A percentile compares a stretch with the other conserved stretches of the same genome.
phyloP scores from a whole-genome alignment of 2,888 invertebrate species.

The Leptura quadrifasciata region DNA sequence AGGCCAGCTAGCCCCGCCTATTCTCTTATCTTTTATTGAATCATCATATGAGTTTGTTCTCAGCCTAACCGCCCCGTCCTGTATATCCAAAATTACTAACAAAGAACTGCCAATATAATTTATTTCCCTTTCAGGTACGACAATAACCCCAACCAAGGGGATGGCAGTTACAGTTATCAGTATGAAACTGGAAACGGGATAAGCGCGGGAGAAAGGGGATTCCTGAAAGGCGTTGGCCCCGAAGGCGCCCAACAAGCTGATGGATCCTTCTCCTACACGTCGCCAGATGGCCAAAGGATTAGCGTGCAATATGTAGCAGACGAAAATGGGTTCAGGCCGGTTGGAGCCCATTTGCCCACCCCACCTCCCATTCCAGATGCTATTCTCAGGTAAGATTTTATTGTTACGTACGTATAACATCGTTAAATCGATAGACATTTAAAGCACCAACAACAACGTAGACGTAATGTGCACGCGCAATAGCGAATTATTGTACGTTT shows the following conservation, averaged over 20 bases:
- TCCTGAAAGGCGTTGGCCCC: conserved; percentile 74
- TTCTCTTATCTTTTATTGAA: too few species aligned
- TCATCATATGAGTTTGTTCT: too few species aligned
- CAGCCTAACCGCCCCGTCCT: too few species aligned
- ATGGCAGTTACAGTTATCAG: conserved; percentile 68
- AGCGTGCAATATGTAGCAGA: conserved; percentile 77
- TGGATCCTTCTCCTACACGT: conserved; percentile 77
- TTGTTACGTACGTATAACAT: too few species aligned
- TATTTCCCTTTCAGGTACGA: conserved; percentile 55
- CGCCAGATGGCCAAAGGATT: conserved; percentile 77
- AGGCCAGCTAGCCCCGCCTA: too few species aligned
- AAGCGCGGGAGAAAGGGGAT: conserved; percentile 59
- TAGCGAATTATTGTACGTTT: too few species aligned
- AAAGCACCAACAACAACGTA: too few species aligned
- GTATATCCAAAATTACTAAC: too few species aligned
- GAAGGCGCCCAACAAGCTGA: conserved; percentile 71
- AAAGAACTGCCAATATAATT: too few species aligned
- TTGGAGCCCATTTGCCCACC: conserved; percentile 77
- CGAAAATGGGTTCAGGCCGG: conserved; percentile 77
- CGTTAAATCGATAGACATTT: too few species aligned
- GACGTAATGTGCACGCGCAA: too few species aligned
- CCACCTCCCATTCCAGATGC: conserved; percentile 79
- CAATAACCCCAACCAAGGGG: conserved; percentile 67
- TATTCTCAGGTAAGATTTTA: conserved; percentile 72
- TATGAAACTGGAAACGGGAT: conserved; percentile 78